phyloP scores from a whole-genome alignment of 2,797 vertebrate genomes.

The Hydrocynus forskahlii region DNA sequence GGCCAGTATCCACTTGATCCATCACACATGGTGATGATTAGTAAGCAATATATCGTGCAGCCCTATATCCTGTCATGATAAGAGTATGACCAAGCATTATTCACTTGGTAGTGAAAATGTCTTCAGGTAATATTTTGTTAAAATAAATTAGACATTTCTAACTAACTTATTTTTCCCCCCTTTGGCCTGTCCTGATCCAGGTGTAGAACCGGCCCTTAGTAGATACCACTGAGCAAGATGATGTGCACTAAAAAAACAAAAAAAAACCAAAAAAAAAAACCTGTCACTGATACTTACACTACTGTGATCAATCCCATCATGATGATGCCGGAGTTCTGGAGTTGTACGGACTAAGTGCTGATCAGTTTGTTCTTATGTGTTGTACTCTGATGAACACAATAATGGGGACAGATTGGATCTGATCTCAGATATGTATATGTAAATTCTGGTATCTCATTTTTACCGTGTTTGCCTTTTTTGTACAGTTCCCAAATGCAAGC shows the following conservation, averaged over 20 bases:
- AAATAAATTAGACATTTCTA: neutral
- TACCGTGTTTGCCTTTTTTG: conserved; percentile 36
- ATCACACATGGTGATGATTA: too few relatives aligned
- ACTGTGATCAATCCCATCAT: conserved; percentile 40
- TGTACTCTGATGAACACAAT: neutral
- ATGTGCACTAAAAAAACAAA: too few relatives aligned
- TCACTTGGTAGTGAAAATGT: neutral
- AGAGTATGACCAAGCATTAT: neutral
- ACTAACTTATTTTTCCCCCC: neutral
- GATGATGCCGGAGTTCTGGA: conserved; percentile 8
- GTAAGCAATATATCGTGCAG: too few relatives aligned
- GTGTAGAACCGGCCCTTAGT: conserved; percentile 14
- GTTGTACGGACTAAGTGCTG: neutral
- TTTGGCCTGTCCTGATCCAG: neutral
- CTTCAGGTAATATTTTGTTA: neutral
- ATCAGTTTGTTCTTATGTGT: neutral
- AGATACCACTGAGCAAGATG: conserved; percentile 1
- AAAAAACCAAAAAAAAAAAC: conserved; percentile 16
- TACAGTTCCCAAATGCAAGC: conserved; percentile 31
- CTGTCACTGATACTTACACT: conserved; percentile 44
- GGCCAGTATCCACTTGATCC: neutral
- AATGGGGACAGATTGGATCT: neutral
- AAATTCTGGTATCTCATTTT: neutral
- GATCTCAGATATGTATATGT: neutral
- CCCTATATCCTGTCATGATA: too few relatives aligned